These are phyloP conservation scores for Diachasmimorpha longicaudata DNA, from an alignment of 1,140 invertebrate species.

Conservation along the genomic window DNA sequence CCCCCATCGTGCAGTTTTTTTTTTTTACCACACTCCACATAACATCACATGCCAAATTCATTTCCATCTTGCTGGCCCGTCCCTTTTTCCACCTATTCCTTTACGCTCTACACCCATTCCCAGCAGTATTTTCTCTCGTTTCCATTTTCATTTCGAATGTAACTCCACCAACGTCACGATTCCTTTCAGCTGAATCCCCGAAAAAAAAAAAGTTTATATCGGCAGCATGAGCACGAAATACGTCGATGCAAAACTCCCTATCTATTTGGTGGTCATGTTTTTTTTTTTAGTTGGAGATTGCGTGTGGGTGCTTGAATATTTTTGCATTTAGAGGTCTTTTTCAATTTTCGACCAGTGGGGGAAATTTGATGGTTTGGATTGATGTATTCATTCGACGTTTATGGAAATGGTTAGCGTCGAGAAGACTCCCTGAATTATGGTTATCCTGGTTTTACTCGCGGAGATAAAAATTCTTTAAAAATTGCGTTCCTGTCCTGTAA, in stretches of 20 bases:
- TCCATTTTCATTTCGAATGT: slow-evolving; percentile 7
- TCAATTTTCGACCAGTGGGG: too few relatives aligned
- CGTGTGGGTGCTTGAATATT: too few relatives aligned
- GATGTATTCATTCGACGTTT: too few relatives aligned
- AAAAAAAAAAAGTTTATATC: not conserved
- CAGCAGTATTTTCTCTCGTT: not conserved
- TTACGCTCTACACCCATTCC: not conserved
- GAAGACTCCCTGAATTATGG: too few relatives aligned
- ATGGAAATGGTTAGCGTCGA: too few relatives aligned
- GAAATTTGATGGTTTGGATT: too few relatives aligned
- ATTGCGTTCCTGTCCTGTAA: too few relatives aligned
- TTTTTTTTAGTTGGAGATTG: too few relatives aligned
- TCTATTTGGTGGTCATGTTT: too few relatives aligned
- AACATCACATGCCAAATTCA: slow-evolving; percentile 8
- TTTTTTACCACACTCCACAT: not conserved
- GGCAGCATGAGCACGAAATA: slow-evolving; percentile 8
- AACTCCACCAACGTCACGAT: slow-evolving; percentile 8
- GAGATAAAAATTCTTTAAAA: too few relatives aligned
- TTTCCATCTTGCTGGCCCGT: slow-evolving; percentile 1
- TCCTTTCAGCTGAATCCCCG: not conserved
- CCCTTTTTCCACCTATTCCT: not conserved
- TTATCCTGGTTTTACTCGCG: too few relatives aligned
- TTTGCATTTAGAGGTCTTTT: too few relatives aligned
- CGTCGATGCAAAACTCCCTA: not conserved
- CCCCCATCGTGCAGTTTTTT: not conserved